A percentile compares a stretch with the other conserved stretches of the same genome.
phyloP scores from a whole-genome alignment of 35 echinoderm and acorn worm species.

The Anneissia japonica region DNA sequence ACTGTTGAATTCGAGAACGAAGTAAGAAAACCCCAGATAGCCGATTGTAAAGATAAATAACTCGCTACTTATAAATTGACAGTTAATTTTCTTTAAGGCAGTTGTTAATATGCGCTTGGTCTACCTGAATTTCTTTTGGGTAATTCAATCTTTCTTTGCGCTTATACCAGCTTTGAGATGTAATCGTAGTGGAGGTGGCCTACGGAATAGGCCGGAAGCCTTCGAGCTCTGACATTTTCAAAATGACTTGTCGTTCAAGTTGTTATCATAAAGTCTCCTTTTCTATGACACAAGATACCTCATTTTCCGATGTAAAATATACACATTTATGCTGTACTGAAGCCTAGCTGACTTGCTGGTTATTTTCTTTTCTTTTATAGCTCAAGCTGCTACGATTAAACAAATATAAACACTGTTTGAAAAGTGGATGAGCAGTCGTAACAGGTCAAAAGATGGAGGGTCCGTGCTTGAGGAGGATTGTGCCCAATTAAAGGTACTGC shows the following conservation, averaged over 20 bases:
- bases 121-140: background rate
- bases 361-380: conserved; percentile 2
- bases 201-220: background rate
- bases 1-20: too few relatives aligned
- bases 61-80: background rate
- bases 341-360: background rate
- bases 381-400: background rate
- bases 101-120: background rate
- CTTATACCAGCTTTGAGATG: background rate
- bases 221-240: background rate
- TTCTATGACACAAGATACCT: background rate
- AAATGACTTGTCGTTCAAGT: background rate
- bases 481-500: background rate
- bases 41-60: background rate
- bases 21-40: too few relatives aligned
- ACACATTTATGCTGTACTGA: background rate
- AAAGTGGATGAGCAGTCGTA: background rate
- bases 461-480: background rate
- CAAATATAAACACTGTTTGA: background rate
- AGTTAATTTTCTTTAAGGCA: background rate
- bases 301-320: background rate
- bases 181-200: background rate
- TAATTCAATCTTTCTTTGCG: background rate
- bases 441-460: background rate
- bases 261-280: background rate